phyloP scores from a whole-genome alignment of 2,888 invertebrate genomes.

The Podotricha telesiphe region DNA sequence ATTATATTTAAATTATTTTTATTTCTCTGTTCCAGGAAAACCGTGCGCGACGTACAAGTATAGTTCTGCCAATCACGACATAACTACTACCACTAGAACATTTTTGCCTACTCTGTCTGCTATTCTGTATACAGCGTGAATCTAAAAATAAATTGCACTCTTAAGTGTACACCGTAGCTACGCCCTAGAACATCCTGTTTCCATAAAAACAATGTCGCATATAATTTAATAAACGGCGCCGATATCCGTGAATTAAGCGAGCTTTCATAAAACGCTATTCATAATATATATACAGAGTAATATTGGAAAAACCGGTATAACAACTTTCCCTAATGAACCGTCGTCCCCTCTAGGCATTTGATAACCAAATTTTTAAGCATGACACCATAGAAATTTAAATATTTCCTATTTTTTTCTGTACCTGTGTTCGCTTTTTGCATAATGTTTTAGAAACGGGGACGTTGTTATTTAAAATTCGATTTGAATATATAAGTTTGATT shows the following conservation, averaged over 20 bases:
- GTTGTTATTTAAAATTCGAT: not conserved
- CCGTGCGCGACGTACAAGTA: too few species aligned
- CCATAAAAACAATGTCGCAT: too few species aligned
- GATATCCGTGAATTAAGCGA: not conserved
- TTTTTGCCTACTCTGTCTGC: too few species aligned
- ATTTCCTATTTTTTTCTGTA: not conserved
- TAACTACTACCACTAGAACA: too few species aligned
- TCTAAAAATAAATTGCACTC: too few species aligned
- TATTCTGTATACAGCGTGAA: too few species aligned
- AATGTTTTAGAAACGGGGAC: not conserved
- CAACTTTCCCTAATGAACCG: constrained; percentile 19
- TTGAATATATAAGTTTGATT: not conserved
- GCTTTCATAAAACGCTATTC: not conserved
- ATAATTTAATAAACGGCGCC: not conserved
- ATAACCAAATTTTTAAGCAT: constrained; percentile 18
- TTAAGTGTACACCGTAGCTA: too few species aligned
- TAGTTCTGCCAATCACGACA: too few species aligned
- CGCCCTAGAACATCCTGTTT: too few species aligned
- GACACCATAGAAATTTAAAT: constrained; percentile 15
- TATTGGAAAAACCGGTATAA: constrained; percentile 2
- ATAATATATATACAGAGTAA: not conserved
- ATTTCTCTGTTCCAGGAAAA: too few species aligned
- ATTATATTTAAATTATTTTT: too few species aligned
- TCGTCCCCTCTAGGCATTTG: constrained; percentile 3
- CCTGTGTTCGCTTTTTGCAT: not conserved